Evolutionary conservation across 2,888 invertebrate species (phyloP), one percentile per base, ranked within the genome.

Genomic region (Lithophane leautieri): DNA sequence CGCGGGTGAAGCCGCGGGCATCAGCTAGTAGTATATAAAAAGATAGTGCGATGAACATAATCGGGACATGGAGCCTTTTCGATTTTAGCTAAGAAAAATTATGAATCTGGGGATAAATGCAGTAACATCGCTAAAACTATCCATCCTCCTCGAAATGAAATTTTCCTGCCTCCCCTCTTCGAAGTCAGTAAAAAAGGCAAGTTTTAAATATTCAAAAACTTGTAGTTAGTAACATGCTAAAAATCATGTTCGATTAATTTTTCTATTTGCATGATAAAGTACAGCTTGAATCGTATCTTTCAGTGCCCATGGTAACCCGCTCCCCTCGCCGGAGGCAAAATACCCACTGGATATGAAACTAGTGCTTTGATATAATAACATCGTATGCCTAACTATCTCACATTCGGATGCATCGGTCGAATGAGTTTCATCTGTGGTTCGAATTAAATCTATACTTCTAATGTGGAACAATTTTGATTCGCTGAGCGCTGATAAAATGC

Each of bases 331-430:
- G n/a, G 47, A 19, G 14, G n/a, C n/a, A 61, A 73, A 61, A 44
- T 52, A 76, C n/a, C 19, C 7, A 61, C 19, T 73, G 6, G 4
- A 12, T 60, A 25, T 16, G n/a, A 28, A n/a, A 54, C 25, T 44
- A 25, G 63, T 63, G 52, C 77, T 54, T 62, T 62, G 34, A 34
- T 54, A 76, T 52, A 54, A 63, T 63, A 62, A 25, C 52, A 34
- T 25, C 3, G 25, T 22, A 40, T 56, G 44, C n/a, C 16, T 34
- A 28, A n/a, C 28, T 54, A 58, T 58, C 14, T 50, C 40, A 42
- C 50, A 34, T 50, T 66, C 11, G 16, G n/a, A 42, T 50, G 42
- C 56, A 19, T n/a, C 22, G 7, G 50, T 52, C 19, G 8, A 28
- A 42, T 58, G 19, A 28, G 19, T 14, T 78, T 22, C 19, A 2